A percentile compares a stretch with the other conserved stretches of the same genome.
These are phyloP conservation scores for Lumbricus terrestris DNA, from an alignment of 2,888 invertebrate genomes.

Conservation along the genomic window DNA sequence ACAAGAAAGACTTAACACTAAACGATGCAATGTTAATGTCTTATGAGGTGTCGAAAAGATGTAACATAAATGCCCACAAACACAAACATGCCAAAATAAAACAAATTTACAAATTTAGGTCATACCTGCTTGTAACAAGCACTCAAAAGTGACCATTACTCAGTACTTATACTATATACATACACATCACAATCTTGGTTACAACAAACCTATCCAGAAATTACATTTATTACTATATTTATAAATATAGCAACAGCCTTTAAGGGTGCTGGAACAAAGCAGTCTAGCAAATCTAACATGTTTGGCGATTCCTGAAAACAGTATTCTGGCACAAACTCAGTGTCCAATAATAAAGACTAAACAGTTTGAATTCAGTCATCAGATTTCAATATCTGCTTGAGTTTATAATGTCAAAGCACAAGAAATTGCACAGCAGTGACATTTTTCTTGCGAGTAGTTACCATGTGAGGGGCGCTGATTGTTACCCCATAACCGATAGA, in stretches of 20 bases:
- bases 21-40: neutral
- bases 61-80: neutral
- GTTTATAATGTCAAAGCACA: neutral
- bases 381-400: neutral
- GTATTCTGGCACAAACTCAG: neutral
- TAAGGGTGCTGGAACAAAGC: neutral
- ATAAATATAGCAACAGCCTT: neutral
- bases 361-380: neutral
- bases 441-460: constrained; percentile 38
- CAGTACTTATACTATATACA: accelerated
- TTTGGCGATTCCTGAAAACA: neutral
- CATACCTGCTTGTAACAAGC: neutral
- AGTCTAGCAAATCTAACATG: neutral
- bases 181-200: neutral
- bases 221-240: no score
- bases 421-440: neutral
- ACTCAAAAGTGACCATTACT: neutral
- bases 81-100: neutral
- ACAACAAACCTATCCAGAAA: neutral
- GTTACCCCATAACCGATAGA: constrained; percentile 85
- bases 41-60: neutral
- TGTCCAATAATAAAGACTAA: neutral
- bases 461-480: constrained; percentile 60
- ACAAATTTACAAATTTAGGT: no score
- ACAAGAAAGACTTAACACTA: neutral